These are phyloP conservation scores for Lithobates sylvaticus DNA, from an alignment of 2,797 vertebrate genomes.

Conservation along the genomic window DNA sequence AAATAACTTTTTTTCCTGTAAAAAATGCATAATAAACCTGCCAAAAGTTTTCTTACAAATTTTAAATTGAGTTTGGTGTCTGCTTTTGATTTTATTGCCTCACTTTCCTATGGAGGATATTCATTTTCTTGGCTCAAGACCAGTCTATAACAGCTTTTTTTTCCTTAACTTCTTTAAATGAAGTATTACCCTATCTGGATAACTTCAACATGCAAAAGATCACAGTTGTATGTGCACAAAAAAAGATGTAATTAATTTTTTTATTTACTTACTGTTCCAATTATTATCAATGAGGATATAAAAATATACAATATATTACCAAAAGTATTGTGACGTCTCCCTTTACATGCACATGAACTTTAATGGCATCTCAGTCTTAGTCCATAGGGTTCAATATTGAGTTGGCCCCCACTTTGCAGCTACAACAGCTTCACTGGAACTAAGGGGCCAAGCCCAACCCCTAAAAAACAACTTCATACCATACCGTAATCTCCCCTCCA, in stretches of 20 bases:
- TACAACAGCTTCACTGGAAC: too few species aligned
- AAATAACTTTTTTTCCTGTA: slow-evolving; percentile 34
- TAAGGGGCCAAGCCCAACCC: too few species aligned
- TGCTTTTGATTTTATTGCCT: slow-evolving; percentile 61
- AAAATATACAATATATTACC: too few species aligned
- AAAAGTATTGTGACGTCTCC: too few species aligned
- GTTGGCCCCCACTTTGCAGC: too few species aligned
- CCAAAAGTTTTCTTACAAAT: slow-evolving; percentile 52
- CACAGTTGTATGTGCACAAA: slow-evolving; percentile 3
- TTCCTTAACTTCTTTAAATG: slow-evolving; percentile 41
- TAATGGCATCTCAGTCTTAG: too few species aligned
- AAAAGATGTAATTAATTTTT: slow-evolving; percentile 31
- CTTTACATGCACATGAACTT: too few species aligned
- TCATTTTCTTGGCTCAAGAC: slow-evolving; percentile 59
- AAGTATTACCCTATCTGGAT: slow-evolving; percentile 50
- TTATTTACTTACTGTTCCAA: too few species aligned
- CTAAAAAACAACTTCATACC: too few species aligned
- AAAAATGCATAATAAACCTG: slow-evolving; percentile 34
- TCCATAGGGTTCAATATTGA: too few species aligned
- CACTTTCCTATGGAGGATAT: slow-evolving; percentile 56
- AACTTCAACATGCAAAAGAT: slow-evolving; percentile 42
- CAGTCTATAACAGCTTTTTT: slow-evolving; percentile 49
- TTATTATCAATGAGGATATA: too few species aligned
- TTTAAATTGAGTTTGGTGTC: slow-evolving; percentile 61
- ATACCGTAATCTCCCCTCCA: too few species aligned